Base-by-base conservation (phyloP, 2,113 vertebrate genomes). In the Chrysemys picta region DNA sequence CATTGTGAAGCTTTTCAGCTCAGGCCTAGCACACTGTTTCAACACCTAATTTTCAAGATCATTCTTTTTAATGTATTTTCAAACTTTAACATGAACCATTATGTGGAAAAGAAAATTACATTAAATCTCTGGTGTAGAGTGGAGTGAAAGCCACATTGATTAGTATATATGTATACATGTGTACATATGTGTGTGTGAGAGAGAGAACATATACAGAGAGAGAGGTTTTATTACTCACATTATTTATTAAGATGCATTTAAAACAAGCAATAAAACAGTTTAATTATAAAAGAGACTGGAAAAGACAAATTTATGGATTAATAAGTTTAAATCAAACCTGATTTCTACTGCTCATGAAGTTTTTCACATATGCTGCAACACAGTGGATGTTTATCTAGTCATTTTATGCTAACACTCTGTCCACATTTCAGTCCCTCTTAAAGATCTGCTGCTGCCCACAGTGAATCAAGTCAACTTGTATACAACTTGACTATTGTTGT, bases 301-400 rank as follows among this genome's bases (percentile, higher is more conserved):
- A 62, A 90, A 90, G 90, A 81, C 29, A 35, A 90, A 96, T 97
- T 95, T 97, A 97, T 94, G 93, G 84, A 82, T 95, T 96, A 92
- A 96, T 90, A 95, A 93, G 94, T 93, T 90, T 97, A 97, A 96
- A 97, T 97, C 97, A 97, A 97, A 89, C 90, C 57, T 79, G 79
- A 95, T 96, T 96, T 94, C 93, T 96, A 42, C 96, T 97, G 96
- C 97, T 94, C 65, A 92, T 96, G 95, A 96, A 96, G 90, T 97
- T 97, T 97, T 97, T 97, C 96, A 96, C 89, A 56, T 88, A 59
- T 79, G 85, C 24, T 94, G 82, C 82, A 96, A 87, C 88, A 85
- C 87, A 95, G 92, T 95, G 92, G 83, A 83, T 97, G 94, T 97
- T 97, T 97, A 89, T 95, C 95, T 94, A 92, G 79, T 89, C 88